These are phyloP conservation scores for Ernsta delagoae DNA, from an alignment of 2,888 invertebrate genomes.

Conservation along the genomic window DNA sequence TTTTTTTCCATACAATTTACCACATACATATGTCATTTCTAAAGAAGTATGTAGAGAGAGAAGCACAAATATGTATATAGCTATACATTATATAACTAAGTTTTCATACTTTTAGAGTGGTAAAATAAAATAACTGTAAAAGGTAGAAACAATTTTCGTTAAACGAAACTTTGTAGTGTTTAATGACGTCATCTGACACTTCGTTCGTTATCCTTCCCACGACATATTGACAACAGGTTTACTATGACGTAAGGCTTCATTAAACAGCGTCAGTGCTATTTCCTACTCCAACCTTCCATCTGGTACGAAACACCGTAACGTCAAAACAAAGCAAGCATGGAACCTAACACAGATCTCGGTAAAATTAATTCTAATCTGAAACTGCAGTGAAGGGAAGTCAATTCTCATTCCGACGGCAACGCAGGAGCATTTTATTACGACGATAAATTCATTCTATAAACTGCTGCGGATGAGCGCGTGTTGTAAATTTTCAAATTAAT, in stretches of 20 bases:
- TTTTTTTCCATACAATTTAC: no score
- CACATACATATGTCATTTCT: no score
- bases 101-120: no score
- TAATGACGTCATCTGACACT: not conserved
- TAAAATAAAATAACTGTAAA: no score
- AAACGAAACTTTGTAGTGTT: no score
- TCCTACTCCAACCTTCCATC: not conserved
- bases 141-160: no score
- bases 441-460: constrained; percentile 48
- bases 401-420: constrained; percentile 43
- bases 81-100: no score
- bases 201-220: not conserved
- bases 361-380: constrained; percentile 18
- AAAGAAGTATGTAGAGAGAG: no score
- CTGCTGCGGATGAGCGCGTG: constrained; percentile 34
- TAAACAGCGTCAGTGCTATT: not conserved
- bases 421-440: constrained; percentile 49
- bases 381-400: constrained; percentile 41
- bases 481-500: constrained; percentile 38
- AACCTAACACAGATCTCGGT: not conserved
- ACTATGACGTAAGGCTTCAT: constrained; percentile 1
- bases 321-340: not conserved
- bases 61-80: no score
- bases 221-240: not conserved
- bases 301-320: no score